Percentiles rank a stretch among this genome's conserved stretches.
These are phyloP conservation scores for Drosophila imparisetae DNA, from an alignment of 2,888 invertebrate genomes.

Conservation along the genomic window DNA sequence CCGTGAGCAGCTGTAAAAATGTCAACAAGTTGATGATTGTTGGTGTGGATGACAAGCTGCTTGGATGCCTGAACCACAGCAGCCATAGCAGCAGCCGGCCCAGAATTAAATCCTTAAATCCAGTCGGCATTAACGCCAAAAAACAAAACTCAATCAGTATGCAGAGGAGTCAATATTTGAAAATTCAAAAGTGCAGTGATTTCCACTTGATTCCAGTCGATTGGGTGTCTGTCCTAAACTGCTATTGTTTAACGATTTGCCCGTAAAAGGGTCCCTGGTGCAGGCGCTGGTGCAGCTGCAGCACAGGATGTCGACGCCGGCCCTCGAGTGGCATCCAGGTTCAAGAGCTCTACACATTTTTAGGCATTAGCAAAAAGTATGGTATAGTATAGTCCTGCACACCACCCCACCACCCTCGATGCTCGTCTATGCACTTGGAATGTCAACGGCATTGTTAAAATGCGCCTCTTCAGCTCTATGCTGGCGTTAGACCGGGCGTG, in stretches of 20 bases:
- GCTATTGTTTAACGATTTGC: constrained; percentile 74
- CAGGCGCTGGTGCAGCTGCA: constrained; percentile 11
- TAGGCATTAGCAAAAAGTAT: constrained; percentile 69
- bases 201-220: constrained; percentile 57
- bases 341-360: constrained; percentile 67
- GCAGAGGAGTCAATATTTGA: constrained; percentile 65
- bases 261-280: constrained; percentile 15
- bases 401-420: not conserved
- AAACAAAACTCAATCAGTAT: constrained; percentile 69
- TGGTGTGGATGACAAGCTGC: constrained; percentile 59
- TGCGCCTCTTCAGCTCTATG: constrained; percentile 4
- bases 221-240: constrained; percentile 44
- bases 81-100: not conserved
- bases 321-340: constrained; percentile 53
- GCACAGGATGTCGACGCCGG: constrained; percentile 50
- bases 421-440: constrained; percentile 57
- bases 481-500: constrained; percentile 28
- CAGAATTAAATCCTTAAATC: constrained; percentile 27
- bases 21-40: constrained; percentile 77
- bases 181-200: constrained; percentile 54
- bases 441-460: constrained; percentile 63
- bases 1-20: constrained; percentile 49
- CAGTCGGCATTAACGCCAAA: constrained; percentile 6
- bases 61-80: constrained; percentile 11
- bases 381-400: constrained; percentile 13